phyloP scores from a whole-genome alignment of 2,113 vertebrate species.

The Tupaia chinensis region DNA sequence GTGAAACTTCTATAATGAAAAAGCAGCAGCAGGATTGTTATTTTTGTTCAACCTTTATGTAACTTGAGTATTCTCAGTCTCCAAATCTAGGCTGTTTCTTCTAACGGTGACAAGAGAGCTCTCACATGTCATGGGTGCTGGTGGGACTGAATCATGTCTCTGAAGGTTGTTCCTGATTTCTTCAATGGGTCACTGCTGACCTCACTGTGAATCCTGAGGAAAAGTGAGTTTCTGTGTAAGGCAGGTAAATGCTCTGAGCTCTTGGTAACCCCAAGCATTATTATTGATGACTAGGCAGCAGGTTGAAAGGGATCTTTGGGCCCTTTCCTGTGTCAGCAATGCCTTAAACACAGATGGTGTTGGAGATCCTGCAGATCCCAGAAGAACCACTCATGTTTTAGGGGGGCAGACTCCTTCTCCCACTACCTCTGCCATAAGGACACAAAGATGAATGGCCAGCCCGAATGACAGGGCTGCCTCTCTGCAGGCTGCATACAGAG shows the following conservation, averaged over 20 bases:
- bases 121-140: background rate
- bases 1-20: constrained; percentile 25
- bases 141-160: background rate
- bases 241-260: background rate
- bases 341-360: background rate
- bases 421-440: background rate
- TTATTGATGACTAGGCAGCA: background rate
- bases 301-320: constrained; percentile 18
- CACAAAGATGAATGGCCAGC: constrained; percentile 74
- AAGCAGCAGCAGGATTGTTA: constrained; percentile 14
- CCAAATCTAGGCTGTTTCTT: constrained; percentile 6
- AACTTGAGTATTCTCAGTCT: constrained; percentile 36
- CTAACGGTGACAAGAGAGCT: background rate
- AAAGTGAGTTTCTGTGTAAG: background rate
- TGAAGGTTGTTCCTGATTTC: background rate
- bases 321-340: background rate
- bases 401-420: background rate
- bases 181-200: background rate
- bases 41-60: constrained; percentile 52
- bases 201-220: background rate
- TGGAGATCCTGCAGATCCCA: background rate
- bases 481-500: constrained; percentile 67
- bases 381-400: background rate
- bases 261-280: background rate
- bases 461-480: constrained; percentile 6